A percentile compares a stretch with the other conserved stretches of the same genome.
These are phyloP conservation scores for Apamea crenata DNA, from an alignment of 2,888 invertebrate species.

Conservation along the genomic window DNA sequence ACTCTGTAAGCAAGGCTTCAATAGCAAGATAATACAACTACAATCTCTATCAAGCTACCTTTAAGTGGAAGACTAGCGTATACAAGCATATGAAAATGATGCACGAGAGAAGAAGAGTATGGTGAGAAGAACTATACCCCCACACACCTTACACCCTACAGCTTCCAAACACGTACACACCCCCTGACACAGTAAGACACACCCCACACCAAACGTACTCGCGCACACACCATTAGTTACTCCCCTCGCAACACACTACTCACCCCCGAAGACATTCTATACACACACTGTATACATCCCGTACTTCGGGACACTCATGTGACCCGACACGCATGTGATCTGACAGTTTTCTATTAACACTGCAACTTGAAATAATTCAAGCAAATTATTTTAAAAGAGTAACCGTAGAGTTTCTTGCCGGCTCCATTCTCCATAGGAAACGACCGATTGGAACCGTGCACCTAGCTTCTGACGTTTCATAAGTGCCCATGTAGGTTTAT, in stretches of 20 bases:
- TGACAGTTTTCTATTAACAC: no score
- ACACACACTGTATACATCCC: no score
- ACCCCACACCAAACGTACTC: not conserved
- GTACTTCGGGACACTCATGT: no score
- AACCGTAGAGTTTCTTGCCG: no score
- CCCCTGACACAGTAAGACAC: not conserved
- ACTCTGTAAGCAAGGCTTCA: not conserved
- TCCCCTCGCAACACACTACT: not conserved
- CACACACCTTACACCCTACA: not conserved
- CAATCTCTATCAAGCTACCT: not conserved
- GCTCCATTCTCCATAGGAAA: no score
- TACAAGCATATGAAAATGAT: constrained; percentile 85
- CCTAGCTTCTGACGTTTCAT: no score
- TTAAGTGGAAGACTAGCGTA: not conserved
- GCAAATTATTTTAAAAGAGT: no score
- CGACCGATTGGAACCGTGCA: no score
- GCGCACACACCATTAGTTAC: not conserved
- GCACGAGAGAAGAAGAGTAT: constrained; percentile 78
- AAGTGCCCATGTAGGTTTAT: no score
- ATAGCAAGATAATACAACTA: not conserved
- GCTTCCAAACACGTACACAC: not conserved
- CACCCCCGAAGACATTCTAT: no score
- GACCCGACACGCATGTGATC: no score
- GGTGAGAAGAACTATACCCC: constrained; percentile 56
- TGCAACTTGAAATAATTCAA: no score